phyloP scores from a whole-genome alignment of 2,113 vertebrate genomes.

The western clawed frog (Xenopus tropicalis) region DNA sequence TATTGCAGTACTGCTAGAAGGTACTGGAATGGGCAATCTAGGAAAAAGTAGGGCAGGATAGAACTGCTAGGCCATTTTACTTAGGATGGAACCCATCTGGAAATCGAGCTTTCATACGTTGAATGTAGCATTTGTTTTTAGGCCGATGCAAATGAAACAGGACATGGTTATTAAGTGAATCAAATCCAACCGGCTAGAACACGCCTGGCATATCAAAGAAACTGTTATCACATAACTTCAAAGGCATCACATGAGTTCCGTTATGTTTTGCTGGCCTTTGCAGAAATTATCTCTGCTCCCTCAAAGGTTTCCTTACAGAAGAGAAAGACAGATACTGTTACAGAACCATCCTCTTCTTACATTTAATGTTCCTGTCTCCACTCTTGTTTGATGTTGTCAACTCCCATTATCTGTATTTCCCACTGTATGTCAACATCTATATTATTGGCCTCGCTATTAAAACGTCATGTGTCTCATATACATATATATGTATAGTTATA shows the following conservation, averaged over 20 bases:
- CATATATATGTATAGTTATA: too few species aligned
- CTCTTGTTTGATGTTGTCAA: too few species aligned
- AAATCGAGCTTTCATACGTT: background rate
- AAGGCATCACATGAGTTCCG: slow-evolving; percentile 34
- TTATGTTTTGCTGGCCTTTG: slow-evolving; percentile 17
- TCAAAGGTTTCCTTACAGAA: slow-evolving; percentile 1
- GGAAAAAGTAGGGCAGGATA: background rate
- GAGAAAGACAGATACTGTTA: background rate
- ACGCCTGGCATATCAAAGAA: slow-evolving; percentile 28
- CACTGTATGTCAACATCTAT: too few species aligned
- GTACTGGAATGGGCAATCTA: too few species aligned
- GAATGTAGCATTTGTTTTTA: background rate
- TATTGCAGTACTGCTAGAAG: too few species aligned
- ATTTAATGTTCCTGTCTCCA: too few species aligned
- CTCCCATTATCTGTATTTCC: too few species aligned
- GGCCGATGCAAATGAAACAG: slow-evolving; percentile 28
- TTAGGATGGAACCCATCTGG: background rate
- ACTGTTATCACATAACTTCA: slow-evolving; percentile 31
- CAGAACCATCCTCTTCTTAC: too few species aligned
- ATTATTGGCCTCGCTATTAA: too few species aligned
- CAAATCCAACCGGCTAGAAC: slow-evolving; percentile 22
- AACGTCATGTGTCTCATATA: too few species aligned
- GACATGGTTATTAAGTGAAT: slow-evolving; percentile 34
- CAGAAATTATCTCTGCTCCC: slow-evolving; percentile 1
- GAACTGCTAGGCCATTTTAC: background rate